Percentiles rank a stretch among this genome's conserved stretches.
Conservation (phyloP, 1,140 invertebrate genomes). For the Bombyx mandarina region DNA sequence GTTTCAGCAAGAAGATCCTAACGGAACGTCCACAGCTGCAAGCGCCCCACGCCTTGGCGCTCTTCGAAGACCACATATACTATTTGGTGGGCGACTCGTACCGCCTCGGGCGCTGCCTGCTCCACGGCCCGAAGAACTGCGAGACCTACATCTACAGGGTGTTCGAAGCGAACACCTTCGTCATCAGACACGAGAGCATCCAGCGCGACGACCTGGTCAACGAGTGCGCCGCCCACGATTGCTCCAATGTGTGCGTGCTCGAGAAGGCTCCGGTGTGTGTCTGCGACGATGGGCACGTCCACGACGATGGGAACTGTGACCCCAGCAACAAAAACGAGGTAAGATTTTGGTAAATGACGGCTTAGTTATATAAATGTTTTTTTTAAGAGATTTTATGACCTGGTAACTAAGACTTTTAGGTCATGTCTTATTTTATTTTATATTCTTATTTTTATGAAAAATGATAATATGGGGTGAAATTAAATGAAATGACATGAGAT, state of each 20-base stretch:
- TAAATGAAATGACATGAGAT: too few species aligned
- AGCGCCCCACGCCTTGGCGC: conserved; percentile 59
- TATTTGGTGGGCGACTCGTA: conserved; percentile 64
- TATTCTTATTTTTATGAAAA: too few species aligned
- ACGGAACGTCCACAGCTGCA: conserved; percentile 57
- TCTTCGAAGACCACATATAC: conserved; percentile 76
- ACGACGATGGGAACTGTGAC: conserved; percentile 21
- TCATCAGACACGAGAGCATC: conserved; percentile 69
- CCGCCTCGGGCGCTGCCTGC: conserved; percentile 69
- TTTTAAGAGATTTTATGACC: too few species aligned
- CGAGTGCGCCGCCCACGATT: conserved; percentile 61
- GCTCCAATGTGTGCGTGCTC: conserved; percentile 72
- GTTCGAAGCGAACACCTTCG: conserved; percentile 67
- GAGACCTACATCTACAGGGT: conserved; percentile 51
- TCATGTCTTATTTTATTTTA: too few species aligned
- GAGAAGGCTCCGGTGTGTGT: conserved; percentile 66
- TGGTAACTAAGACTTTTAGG: too few species aligned
- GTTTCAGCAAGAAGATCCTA: conserved; percentile 55
- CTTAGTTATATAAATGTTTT: too few species aligned
- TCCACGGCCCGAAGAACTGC: conserved; percentile 64
- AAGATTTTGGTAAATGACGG: conserved; percentile 5
- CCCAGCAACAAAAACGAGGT: conserved; percentile 18
- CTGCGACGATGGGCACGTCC: conserved; percentile 66
- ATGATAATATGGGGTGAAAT: too few species aligned
- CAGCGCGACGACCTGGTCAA: conserved; percentile 65